Evolutionary conservation across 1,140 invertebrate species (phyloP), one percentile per base, ranked within the genome.

Genomic region (Bombus vancouverensis): DNA sequence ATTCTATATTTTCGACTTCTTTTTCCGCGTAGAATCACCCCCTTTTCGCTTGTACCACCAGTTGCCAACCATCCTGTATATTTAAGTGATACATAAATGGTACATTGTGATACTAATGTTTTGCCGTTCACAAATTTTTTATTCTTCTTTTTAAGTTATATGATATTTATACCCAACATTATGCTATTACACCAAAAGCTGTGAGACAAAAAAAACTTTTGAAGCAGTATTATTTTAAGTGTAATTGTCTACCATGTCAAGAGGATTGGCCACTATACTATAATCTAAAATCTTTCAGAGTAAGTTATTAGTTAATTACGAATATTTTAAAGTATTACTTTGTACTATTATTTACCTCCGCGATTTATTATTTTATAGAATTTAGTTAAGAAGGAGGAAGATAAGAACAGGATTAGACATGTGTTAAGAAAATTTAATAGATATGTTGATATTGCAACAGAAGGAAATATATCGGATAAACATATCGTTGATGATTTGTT

Each of bases 221-320:
- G 4, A 65, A 86, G 57, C 79, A 91, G 22, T 94, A 92, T 90
- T 90, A 87, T 92, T 99, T 99, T 92, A 93, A 92, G 9, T 99
- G 98, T 93, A 85, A 95, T 22, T 99, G 98, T 94, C 92, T 96
- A 86, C 96, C 98, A 47, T 99, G 98, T 92, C 85, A 94, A 32
- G 92, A 97, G 72, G 95, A 97, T 88, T 98, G 97, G 96, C 97
- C 97, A 6, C 89, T 94, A 8, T 97, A 96, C 93, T 66, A 91
- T 0, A 75, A 94, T 59, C 28, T 93, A 66, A 39, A 81, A 42
- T 87, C 91, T 3, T 91, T 32, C 34, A 18, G 75, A 9, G 90
- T 92, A 84, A 87, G 59, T 78, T 32, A 79, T 5, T 85, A 74
- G 1, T 70, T 73, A 66, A 65, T 59, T 32, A 37, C 72, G 47